Evolutionary conservation across 2,888 invertebrate species (phyloP).

Genomic region (Xiphydria camelus): DNA sequence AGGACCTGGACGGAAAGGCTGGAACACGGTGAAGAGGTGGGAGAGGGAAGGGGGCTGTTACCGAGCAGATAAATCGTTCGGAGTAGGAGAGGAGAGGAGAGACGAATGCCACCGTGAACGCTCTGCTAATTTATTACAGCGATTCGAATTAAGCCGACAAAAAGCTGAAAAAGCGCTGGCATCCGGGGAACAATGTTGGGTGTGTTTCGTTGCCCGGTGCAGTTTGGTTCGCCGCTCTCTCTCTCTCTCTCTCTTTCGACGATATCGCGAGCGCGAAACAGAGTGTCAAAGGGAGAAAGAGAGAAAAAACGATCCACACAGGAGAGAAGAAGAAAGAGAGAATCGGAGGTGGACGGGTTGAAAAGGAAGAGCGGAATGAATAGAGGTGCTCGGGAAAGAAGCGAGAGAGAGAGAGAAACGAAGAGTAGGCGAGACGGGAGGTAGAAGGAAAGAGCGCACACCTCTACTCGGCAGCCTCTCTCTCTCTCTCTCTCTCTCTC

Average conservation of each 20-base stretch:
- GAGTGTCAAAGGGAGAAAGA: slow-evolving; percentile 19
- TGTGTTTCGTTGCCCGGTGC: slow-evolving; percentile 28
- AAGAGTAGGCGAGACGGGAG: slow-evolving; percentile 8
- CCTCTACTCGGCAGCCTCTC: slow-evolving; percentile 40
- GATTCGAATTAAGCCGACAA: slow-evolving; percentile 53
- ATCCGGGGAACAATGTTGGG: slow-evolving; percentile 47
- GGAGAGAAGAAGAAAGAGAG: slow-evolving; percentile 1
- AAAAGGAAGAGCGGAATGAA: slow-evolving; percentile 27
- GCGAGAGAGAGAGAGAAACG: slow-evolving; percentile 21
- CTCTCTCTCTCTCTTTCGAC: too few species aligned
- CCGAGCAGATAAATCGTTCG: slow-evolving; percentile 28
- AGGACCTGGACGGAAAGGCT: too few species aligned
- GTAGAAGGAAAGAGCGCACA: slow-evolving; percentile 15
- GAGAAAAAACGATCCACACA: slow-evolving; percentile 7
- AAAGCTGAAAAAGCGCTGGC: slow-evolving; percentile 43
- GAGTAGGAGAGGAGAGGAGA: too few species aligned
- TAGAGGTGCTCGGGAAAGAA: slow-evolving; percentile 20
- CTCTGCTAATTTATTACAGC: slow-evolving; percentile 53
- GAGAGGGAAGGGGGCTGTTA: slow-evolving; percentile 5
- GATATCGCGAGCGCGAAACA: neutral
- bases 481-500: too few species aligned
- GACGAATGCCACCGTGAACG: slow-evolving; percentile 57
- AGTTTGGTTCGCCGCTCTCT: too few species aligned
- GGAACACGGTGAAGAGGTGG: too few species aligned
- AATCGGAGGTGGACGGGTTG: slow-evolving; percentile 19